Conservation (phyloP, 2,888 invertebrate genomes). For the Adelognathus sp. region DNA sequence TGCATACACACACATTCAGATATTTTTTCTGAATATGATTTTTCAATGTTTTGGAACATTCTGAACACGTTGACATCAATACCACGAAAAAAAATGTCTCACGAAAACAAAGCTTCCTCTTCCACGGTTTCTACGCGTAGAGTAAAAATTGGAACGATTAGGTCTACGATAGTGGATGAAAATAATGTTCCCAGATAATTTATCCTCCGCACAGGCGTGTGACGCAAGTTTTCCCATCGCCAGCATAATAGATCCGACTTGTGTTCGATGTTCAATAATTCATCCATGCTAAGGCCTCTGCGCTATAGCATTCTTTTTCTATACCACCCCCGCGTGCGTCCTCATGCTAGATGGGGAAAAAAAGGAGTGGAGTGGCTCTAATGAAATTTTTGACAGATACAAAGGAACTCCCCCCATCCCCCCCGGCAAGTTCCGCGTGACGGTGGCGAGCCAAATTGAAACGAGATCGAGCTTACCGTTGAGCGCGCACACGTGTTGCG, state of each 20-base stretch:
- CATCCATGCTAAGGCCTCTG: not conserved
- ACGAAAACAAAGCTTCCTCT: no score
- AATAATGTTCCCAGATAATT: not conserved
- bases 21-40: no score
- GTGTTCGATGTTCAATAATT: not conserved
- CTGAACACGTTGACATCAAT: no score
- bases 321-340: not conserved
- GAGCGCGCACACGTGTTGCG: not conserved
- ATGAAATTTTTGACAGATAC: conserved; percentile 13
- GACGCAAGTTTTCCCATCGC: not conserved
- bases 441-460: not conserved
- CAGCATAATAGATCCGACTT: not conserved
- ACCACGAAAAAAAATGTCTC: not conserved
- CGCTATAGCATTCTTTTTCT: not conserved
- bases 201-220: not conserved
- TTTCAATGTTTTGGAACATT: no score
- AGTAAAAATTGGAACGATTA: no score
- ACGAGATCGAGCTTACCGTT: not conserved
- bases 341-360: not conserved
- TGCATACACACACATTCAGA: no score
- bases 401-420: no score
- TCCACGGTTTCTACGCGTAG: no score
- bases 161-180: no score
- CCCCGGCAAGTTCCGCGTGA: not conserved
- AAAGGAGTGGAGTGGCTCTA: not conserved